Evolutionary conservation across 1,140 invertebrate species (phyloP).

Genomic region (Popillia japonica): DNA sequence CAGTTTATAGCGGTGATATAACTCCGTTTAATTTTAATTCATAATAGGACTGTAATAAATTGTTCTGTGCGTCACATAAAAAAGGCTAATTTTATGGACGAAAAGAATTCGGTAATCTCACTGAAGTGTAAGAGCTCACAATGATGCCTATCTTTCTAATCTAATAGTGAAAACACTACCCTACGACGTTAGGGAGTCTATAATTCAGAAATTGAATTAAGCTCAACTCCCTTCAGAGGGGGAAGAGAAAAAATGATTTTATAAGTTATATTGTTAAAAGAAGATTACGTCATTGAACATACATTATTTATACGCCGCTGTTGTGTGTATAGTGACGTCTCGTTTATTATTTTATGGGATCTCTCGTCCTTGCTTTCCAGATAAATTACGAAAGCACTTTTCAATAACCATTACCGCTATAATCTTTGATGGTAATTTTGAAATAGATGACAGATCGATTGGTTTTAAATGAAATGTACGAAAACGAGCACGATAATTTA

Average conservation of each 20-base stretch:
- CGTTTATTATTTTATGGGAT: no score
- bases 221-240: background rate
- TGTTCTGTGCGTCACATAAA: background rate
- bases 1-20: background rate
- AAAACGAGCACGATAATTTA: no score
- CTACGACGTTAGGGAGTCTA: background rate
- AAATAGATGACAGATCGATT: no score
- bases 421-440: no score
- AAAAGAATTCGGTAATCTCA: background rate
- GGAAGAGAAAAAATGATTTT: background rate
- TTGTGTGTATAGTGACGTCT: no score
- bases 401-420: no score
- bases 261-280: background rate
- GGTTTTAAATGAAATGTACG: no score
- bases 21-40: conserved; percentile 35
- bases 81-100: background rate
- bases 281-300: conserved; percentile 26
- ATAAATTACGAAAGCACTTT: no score
- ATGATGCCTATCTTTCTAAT: conserved; percentile 12
- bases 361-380: no score
- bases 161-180: conserved; percentile 25
- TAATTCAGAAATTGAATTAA: conserved; percentile 30
- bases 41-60: conserved; percentile 23
- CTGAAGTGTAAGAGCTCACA: background rate
- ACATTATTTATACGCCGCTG: background rate